Base-by-base conservation (phyloP, 2,113 vertebrate genomes). In the Silurus asotus region DNA sequence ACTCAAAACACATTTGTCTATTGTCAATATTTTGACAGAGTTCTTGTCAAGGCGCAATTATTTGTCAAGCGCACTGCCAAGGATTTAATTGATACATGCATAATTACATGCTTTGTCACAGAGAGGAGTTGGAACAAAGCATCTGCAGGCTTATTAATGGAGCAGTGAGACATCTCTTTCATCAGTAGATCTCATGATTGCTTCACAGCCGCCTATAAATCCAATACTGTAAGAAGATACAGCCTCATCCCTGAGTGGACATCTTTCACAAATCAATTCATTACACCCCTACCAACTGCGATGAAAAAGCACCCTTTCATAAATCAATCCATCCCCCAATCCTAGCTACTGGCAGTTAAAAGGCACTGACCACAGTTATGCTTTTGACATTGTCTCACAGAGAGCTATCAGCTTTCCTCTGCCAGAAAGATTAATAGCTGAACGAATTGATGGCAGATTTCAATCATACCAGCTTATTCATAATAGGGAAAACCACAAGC, bases 21-120 rank as follows among this genome's bases (percentile, higher is more conserved):
- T 86, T 84, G 89, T 94, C 93, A 95, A 95, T 95, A 94, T 95
- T 95, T 92, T 94, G 95, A 95, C 93, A 93, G 87, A 91, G 91
- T 93, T 91, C 89, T 89, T 88, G 92, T 93, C 90, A 67, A 84
- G 90, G 89, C 89, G 37, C 92, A 92, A 94, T 94, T 94, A 93
- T 94, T 94, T 91, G 88, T 85, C 69, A 23, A 89, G 89, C 92
- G 88, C 83, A 86, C 89, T 88, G 92, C 89, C 90, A 93, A 90
- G 91, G 74, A 90, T 93, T 95, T 94, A 95, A 95, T 95, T 95
- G 92, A 93, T 92, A 93, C 92, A 90, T 90, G 91, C 70, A 20
- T 95, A 95, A 95, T 94, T 94, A 92, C 91, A 94, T 53, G 92
- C 94, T 94, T 88, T 88, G 92, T 89, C 89, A 82, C 82, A 28